Evolutionary conservation across 2,888 invertebrate genomes (phyloP).

Genomic region (Synanthedon vespiformis): DNA sequence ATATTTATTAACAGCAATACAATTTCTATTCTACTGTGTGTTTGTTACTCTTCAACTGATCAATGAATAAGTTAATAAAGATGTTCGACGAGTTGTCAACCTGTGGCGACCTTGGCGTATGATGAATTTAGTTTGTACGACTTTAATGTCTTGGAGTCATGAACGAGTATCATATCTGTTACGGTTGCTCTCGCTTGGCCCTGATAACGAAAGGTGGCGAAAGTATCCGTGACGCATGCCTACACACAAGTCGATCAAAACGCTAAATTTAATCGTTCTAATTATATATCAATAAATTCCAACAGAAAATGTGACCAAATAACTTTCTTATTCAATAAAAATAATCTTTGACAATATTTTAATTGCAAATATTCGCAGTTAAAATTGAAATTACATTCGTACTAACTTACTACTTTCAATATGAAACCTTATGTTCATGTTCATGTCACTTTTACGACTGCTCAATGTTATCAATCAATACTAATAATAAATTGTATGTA

Average conservation of each 20-base stretch:
- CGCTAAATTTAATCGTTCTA: conserved; percentile 22
- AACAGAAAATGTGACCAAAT: no score
- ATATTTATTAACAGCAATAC: conserved; percentile 1
- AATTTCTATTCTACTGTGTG: no score
- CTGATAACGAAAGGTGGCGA: conserved; percentile 60
- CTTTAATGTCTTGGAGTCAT: conserved; percentile 4
- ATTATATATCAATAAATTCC: not conserved
- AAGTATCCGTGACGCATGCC: conserved; percentile 46
- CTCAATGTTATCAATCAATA: not conserved
- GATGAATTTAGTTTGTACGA: conserved; percentile 30
- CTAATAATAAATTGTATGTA: no score
- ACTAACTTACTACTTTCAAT: no score
- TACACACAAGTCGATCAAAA: conserved; percentile 24
- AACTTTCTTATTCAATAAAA: no score
- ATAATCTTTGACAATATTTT: not conserved
- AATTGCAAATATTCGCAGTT: not conserved
- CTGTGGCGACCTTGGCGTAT: conserved; percentile 28
- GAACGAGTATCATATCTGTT: conserved; percentile 27
- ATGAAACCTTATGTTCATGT: no score
- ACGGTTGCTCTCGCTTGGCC: conserved; percentile 27
- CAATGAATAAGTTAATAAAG: not conserved
- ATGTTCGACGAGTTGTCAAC: not conserved
- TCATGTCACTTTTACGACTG: not conserved
- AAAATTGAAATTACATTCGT: no score
- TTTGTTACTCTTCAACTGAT: no score